These are phyloP conservation scores for Drosophila mauritiana DNA, from an alignment of 1,140 invertebrate genomes.

Conservation along the genomic window DNA sequence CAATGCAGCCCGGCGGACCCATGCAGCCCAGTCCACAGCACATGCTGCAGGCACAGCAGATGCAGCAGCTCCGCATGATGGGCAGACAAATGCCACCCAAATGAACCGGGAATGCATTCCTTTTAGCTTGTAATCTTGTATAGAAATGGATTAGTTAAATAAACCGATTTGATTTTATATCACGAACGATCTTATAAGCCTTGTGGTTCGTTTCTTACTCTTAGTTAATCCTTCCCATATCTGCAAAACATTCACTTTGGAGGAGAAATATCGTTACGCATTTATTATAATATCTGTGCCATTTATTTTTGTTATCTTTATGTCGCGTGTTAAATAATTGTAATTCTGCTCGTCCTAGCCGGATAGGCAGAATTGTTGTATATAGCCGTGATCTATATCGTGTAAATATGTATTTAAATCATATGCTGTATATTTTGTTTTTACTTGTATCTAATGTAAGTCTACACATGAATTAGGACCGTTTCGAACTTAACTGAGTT, in stretches of 20 bases:
- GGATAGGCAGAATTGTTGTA: constrained; percentile 34
- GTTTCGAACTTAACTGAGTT: constrained; percentile 61
- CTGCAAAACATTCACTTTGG: background rate
- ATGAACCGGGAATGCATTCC: constrained; percentile 5
- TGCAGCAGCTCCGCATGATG: constrained; percentile 85
- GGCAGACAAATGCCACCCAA: constrained; percentile 69
- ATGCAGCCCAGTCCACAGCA: constrained; percentile 84
- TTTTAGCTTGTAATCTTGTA: constrained; percentile 37
- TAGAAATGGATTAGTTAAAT: constrained; percentile 10
- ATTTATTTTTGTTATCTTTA: constrained; percentile 69
- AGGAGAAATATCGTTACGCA: constrained; percentile 16
- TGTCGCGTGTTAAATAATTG: constrained; percentile 54
- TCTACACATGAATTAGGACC: constrained; percentile 65
- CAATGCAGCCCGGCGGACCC: constrained; percentile 54
- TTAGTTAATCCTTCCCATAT: background rate
- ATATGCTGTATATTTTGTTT: constrained; percentile 5
- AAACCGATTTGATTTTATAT: constrained; percentile 18
- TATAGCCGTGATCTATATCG: constrained; percentile 62
- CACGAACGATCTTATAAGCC: too few relatives aligned
- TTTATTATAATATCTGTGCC: constrained; percentile 69
- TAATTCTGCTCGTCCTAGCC: constrained; percentile 28
- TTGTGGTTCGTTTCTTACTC: too few relatives aligned
- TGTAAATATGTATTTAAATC: constrained; percentile 31
- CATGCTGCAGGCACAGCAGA: constrained; percentile 84
- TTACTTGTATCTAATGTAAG: constrained; percentile 58